Conservation (phyloP, 2,888 invertebrate genomes). For the Scrobipalpa costella region DNA sequence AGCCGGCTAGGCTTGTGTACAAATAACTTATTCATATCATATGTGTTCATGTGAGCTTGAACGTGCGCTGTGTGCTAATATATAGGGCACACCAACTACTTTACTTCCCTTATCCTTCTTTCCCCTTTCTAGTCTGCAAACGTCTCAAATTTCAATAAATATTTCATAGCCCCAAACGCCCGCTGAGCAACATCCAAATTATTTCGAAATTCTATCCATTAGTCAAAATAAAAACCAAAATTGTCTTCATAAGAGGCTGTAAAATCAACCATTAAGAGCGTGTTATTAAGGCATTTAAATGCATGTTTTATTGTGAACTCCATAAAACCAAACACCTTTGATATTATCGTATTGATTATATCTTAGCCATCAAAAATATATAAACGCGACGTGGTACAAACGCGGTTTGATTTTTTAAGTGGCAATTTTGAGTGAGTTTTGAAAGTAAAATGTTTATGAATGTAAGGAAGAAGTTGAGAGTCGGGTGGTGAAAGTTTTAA, state of each 20-base stretch:
- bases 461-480: conserved; percentile 64
- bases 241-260: conserved; percentile 39
- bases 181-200: conserved; percentile 15
- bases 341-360: conserved; percentile 29
- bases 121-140: background rate
- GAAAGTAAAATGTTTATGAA: conserved; percentile 76
- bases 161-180: conserved; percentile 29
- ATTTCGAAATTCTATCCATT: conserved; percentile 28
- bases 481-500: conserved; percentile 59
- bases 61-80: conserved; percentile 56
- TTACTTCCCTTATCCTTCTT: conserved; percentile 23
- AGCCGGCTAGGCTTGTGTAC: conserved; percentile 46
- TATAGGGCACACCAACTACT: conserved; percentile 48
- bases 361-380: conserved; percentile 25
- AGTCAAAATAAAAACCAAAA: conserved; percentile 31
- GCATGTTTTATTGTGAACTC: conserved; percentile 28
- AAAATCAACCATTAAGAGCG: conserved; percentile 44
- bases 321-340: conserved; percentile 30
- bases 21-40: conserved; percentile 60
- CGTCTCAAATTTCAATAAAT: conserved; percentile 33
- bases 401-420: conserved; percentile 43
- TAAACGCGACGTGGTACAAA: conserved; percentile 15
- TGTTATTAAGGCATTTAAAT: conserved; percentile 31
- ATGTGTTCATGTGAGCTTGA: conserved; percentile 46
- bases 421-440: conserved; percentile 55